Conservation (phyloP, 2,797 vertebrate species). For the Chlorospingus flavigularis region DNA sequence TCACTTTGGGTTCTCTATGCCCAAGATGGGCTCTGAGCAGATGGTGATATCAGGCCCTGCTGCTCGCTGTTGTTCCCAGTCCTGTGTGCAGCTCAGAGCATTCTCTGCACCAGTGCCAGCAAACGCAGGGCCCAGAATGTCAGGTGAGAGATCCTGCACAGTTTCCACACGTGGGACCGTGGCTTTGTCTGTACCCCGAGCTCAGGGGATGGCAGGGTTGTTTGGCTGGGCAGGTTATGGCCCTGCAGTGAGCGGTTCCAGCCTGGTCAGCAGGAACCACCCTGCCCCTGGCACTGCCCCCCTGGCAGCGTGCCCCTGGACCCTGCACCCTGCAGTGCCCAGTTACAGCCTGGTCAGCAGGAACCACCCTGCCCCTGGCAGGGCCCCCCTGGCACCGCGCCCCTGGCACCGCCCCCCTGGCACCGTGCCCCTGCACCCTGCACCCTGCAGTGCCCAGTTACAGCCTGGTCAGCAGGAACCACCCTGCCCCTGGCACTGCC, state of each 20-base stretch:
- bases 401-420: too few relatives aligned
- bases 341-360: not conserved
- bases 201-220: not conserved
- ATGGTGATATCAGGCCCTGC: not conserved
- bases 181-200: fast-evolving
- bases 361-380: not conserved
- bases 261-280: not conserved
- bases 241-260: not conserved
- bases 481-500: not conserved
- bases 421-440: not conserved
- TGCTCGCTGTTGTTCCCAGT: not conserved
- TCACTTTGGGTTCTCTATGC: not conserved
- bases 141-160: not conserved
- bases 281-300: not conserved
- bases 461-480: not conserved
- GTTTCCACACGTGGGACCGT: not conserved
- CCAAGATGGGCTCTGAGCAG: not conserved
- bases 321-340: not conserved
- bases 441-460: fast-evolving
- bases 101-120: not conserved
- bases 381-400: fast-evolving
- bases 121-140: not conserved
- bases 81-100: not conserved
- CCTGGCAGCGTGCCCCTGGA: fast-evolving
- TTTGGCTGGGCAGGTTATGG: not conserved